phyloP scores from a whole-genome alignment of 2,888 invertebrate species.

The Aelia acuminata region DNA sequence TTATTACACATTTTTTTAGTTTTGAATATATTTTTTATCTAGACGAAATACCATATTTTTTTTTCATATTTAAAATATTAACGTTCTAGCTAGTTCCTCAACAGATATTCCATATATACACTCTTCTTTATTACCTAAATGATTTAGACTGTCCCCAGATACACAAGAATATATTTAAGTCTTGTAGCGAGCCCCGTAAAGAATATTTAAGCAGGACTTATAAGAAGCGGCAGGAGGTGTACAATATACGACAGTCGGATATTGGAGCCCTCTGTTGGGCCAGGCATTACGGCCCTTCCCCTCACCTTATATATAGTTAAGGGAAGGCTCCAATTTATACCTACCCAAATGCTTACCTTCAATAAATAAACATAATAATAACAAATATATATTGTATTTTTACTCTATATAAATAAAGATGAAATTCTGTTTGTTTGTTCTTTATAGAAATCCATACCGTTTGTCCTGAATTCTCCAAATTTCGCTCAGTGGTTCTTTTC shows the following conservation, averaged over 20 bases:
- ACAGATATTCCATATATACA: background rate
- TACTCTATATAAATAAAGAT: too few species aligned
- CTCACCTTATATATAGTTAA: background rate
- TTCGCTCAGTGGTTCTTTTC: too few species aligned
- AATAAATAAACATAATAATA: background rate
- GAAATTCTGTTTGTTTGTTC: too few species aligned
- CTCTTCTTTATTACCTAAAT: background rate
- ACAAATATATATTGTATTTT: too few species aligned
- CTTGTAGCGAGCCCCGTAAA: background rate
- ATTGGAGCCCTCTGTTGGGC: constrained; percentile 25
- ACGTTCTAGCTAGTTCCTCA: too few species aligned
- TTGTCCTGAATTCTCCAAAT: too few species aligned
- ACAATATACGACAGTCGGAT: constrained; percentile 46
- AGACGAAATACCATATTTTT: too few species aligned
- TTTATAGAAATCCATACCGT: too few species aligned
- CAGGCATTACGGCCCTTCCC: background rate
- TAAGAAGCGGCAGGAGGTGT: background rate
- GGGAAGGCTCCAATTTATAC: constrained; percentile 44
- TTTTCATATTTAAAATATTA: too few species aligned
- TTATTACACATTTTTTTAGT: too few species aligned
- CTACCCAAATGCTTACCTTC: background rate
- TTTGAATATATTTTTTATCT: too few species aligned
- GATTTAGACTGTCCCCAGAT: background rate
- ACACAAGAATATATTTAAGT: background rate
- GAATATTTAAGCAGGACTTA: constrained; percentile 47